Base-by-base conservation (phyloP, 1,140 invertebrate species). In the Meloidogyne exigua region DNA sequence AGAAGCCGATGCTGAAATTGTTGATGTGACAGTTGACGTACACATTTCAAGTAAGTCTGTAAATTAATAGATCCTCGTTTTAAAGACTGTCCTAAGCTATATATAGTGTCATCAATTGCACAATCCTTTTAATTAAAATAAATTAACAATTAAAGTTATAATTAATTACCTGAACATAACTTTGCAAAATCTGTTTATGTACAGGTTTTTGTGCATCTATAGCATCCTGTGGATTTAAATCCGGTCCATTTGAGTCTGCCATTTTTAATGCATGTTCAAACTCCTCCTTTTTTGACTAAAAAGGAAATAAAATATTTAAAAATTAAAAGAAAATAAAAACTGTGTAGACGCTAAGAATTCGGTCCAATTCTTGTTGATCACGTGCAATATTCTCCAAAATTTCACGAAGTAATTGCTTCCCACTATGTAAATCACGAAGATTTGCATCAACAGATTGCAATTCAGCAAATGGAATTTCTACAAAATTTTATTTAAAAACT, bases 41-140 rank as follows among this genome's bases (percentile, higher is more conserved):
- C 94, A 91, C 97, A 94, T 89, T 97, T 97, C 74, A 99, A 90
- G 90, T 97, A 99, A 64, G 93, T 92, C 85, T 98, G 95, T 81
- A 98, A 88, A 89, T 96, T 95, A 86, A 99, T 94, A 4, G 95
- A 93, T 73, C 93, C 92, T 83, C 93, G 92, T 79, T 95, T 90
- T 70, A 99, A 88, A 26, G 94, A 96, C 90, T 98, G 95, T n/a
- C 94, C 95, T 86, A 99, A 92, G 88, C 95, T 96, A 88, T 98
- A 99, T 84, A 99, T 96, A 70, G 95, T 93, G 91, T 99, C 96
- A 90, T 98, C 96, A 68, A 94, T 92, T 13, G 96, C 95, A 82
- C 95, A 94, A 90, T 67, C 71, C 57, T 67, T 67, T 18, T 7
- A 32, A 65, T 32, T 25, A 32, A 67, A 67, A 7, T 5, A 57